These are phyloP conservation scores for Neogobius melanostomus DNA, from an alignment of 2,113 vertebrate genomes.

Conservation along the genomic window DNA sequence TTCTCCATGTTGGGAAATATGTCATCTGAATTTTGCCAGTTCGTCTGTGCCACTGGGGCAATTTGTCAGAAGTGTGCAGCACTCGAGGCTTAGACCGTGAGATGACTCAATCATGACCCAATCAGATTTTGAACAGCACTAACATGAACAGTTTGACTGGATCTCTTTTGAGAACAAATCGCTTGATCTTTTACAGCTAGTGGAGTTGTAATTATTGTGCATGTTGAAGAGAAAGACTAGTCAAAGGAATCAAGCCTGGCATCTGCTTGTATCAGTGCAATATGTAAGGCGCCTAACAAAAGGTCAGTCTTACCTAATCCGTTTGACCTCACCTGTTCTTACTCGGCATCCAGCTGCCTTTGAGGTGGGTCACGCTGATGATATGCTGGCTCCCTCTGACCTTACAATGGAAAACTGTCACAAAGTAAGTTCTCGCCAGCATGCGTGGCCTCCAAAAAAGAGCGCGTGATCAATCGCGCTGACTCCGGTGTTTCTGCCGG, in stretches of 20 bases:
- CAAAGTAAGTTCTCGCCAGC: slow-evolving; percentile 72
- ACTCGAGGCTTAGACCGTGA: too few species aligned
- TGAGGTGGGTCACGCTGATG: slow-evolving; percentile 44
- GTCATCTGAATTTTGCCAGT: neutral
- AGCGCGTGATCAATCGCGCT: slow-evolving; percentile 71
- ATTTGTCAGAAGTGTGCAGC: neutral
- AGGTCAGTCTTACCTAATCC: slow-evolving; percentile 61
- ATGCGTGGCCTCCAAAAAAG: slow-evolving; percentile 58
- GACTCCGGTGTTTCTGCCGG: slow-evolving; percentile 72
- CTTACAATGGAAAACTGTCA: slow-evolving; percentile 76
- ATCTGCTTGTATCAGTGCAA: neutral
- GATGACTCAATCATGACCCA: too few species aligned
- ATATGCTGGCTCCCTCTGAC: slow-evolving; percentile 63
- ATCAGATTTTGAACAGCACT: too few species aligned
- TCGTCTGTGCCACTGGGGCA: neutral
- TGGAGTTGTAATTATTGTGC: neutral
- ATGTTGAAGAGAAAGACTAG: neutral
- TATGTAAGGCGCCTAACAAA: slow-evolving; percentile 34
- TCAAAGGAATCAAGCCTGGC: too few species aligned
- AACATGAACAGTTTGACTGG: too few species aligned
- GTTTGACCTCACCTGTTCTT: slow-evolving; percentile 68
- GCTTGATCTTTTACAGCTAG: too few species aligned
- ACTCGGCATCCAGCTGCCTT: slow-evolving; percentile 55
- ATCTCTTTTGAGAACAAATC: too few species aligned
- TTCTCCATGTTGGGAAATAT: neutral